Evolutionary conservation across 1,140 invertebrate species (phyloP).

Genomic region (Pectinophora gossypiella): DNA sequence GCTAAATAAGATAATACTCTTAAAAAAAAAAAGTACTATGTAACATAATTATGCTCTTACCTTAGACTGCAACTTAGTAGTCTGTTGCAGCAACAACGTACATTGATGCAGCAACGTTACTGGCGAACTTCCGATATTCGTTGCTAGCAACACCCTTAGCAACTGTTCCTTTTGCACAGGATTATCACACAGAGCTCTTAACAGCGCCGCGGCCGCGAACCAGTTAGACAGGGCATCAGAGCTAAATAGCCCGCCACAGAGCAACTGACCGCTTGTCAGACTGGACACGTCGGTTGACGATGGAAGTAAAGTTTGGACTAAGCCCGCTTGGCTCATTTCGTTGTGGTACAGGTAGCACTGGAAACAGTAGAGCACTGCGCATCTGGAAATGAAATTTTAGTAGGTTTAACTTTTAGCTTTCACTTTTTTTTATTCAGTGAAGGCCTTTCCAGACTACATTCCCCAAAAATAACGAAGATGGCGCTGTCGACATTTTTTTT

Average conservation of each 20-base stretch:
- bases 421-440: no score
- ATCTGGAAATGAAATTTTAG: no score
- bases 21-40: no score
- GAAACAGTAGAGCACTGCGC: constrained; percentile 97
- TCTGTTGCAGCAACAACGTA: constrained; percentile 88
- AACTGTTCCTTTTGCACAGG: constrained; percentile 93
- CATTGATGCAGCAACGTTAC: constrained; percentile 94
- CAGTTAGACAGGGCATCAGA: constrained; percentile 96
- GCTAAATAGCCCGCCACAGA: constrained; percentile 96
- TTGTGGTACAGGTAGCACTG: constrained; percentile 97
- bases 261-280: constrained; percentile 89
- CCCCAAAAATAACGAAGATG: no score
- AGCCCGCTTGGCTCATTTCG: constrained; percentile 88
- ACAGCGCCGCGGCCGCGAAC: constrained; percentile 95
- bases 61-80: constrained; percentile 91
- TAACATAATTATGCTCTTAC: no score
- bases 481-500: no score
- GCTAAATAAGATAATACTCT: no score
- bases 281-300: constrained; percentile 83
- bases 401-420: no score
- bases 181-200: constrained; percentile 94
- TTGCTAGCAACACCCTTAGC: constrained; percentile 93
- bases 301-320: constrained; percentile 94
- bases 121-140: constrained; percentile 88
- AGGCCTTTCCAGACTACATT: no score